These are phyloP conservation scores for Accipiter virgatus DNA, from an alignment of 2,113 vertebrate species.

Conservation along the genomic window DNA sequence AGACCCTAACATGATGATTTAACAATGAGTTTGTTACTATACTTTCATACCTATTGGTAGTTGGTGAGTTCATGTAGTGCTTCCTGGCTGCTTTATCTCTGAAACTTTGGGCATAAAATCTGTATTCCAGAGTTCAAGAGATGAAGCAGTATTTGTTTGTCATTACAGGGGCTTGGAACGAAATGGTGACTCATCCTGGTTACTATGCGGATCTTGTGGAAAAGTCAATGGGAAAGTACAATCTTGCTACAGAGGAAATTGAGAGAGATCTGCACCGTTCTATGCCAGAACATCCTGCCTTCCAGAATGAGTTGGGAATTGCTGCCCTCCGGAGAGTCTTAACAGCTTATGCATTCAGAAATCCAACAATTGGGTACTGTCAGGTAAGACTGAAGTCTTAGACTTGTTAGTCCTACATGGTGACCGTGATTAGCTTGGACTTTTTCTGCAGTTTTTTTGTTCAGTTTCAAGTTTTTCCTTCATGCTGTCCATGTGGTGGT, in stretches of 20 bases:
- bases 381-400: slow-evolving; percentile 77
- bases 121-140: not conserved
- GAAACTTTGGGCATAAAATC: not conserved
- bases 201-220: slow-evolving; percentile 91
- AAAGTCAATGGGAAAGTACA: slow-evolving; percentile 86
- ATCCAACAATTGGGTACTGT: slow-evolving; percentile 95
- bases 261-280: slow-evolving; percentile 97
- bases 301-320: slow-evolving; percentile 94
- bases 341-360: slow-evolving; percentile 95
- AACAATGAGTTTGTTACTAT: not conserved
- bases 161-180: slow-evolving; percentile 88
- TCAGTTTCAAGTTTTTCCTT: not conserved
- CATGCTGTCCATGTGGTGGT: not conserved
- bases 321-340: slow-evolving; percentile 93
- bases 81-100: not conserved
- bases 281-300: slow-evolving; percentile 96
- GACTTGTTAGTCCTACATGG: not conserved
- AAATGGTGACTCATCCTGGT: slow-evolving; percentile 90
- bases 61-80: not conserved
- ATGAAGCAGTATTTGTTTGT: not conserved
- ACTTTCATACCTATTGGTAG: not conserved
- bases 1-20: not conserved
- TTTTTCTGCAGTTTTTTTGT: not conserved
- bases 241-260: slow-evolving; percentile 93
- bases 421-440: not conserved